Evolutionary conservation across 2,888 invertebrate species (phyloP).

Genomic region (Anticlea derivata): DNA sequence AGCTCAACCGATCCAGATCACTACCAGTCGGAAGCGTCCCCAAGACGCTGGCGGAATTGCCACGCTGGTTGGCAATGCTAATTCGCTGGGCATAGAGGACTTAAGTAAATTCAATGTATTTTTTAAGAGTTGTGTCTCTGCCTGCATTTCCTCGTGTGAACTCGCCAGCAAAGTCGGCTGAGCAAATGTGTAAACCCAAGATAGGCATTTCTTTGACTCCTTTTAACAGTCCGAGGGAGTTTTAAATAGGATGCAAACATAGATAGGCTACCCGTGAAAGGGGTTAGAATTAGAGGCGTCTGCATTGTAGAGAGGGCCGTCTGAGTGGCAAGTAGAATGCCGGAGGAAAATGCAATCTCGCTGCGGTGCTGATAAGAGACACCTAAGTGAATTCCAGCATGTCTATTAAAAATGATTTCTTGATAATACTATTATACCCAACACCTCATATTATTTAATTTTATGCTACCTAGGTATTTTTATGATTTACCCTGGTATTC

Average conservation of each 20-base stretch:
- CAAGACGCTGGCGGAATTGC: too few species aligned
- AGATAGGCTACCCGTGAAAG: slow-evolving; percentile 68
- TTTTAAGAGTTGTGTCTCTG: slow-evolving; percentile 2
- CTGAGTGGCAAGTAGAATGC: slow-evolving; percentile 3
- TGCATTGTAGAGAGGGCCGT: slow-evolving; percentile 19
- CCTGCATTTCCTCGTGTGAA: neutral
- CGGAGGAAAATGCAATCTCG: slow-evolving; percentile 14
- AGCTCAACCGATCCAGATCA: too few species aligned
- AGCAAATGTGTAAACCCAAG: slow-evolving; percentile 77
- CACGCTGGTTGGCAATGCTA: too few species aligned
- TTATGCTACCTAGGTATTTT: too few species aligned
- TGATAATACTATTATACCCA: neutral
- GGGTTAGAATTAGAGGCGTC: slow-evolving; percentile 54
- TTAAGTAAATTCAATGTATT: neutral
- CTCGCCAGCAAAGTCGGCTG: slow-evolving; percentile 49
- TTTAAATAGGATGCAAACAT: slow-evolving; percentile 81
- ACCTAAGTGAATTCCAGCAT: neutral
- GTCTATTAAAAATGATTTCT: neutral
- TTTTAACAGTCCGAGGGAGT: slow-evolving; percentile 72
- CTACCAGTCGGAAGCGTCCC: too few species aligned
- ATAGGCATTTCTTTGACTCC: slow-evolving; percentile 80
- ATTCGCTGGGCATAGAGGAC: too few species aligned
- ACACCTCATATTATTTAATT: too few species aligned
- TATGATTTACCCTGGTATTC: too few species aligned
- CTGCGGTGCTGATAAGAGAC: neutral